Conservation (phyloP, 2,113 vertebrate genomes). For the Peromyscus californicus region DNA sequence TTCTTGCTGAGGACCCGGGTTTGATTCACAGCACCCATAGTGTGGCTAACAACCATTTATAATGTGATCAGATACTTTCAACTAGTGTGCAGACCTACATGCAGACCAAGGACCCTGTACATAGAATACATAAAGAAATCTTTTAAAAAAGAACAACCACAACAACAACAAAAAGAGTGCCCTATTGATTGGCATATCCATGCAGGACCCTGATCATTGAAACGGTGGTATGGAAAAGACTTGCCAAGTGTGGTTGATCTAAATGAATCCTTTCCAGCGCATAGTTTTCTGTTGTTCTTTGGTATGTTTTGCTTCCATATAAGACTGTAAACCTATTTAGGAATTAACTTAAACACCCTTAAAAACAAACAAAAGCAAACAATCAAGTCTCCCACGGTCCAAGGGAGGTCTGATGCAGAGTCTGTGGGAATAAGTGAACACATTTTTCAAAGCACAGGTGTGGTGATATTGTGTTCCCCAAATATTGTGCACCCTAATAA, state of each 20-base stretch:
- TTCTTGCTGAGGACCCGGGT: not conserved
- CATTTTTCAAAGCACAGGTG: no score
- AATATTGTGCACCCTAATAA: no score
- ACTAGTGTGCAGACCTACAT: not conserved
- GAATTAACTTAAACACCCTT: constrained; percentile 33
- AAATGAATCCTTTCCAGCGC: constrained; percentile 25
- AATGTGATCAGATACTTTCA: not conserved
- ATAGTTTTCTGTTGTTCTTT: constrained; percentile 24
- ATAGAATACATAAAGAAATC: not conserved
- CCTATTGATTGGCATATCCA: not conserved
- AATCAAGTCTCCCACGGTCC: not conserved
- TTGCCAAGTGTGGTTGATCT: constrained; percentile 21
- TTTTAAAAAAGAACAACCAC: not conserved
- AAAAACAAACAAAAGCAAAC: constrained; percentile 39
- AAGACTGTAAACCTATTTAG: constrained; percentile 11
- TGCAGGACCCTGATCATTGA: not conserved
- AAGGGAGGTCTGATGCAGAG: not conserved
- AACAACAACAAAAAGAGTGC: not conserved
- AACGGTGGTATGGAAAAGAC: not conserved
- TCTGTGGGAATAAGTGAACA: not conserved
- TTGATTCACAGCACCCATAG: not conserved
- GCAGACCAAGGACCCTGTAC: not conserved
- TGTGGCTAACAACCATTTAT: not conserved
- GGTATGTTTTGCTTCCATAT: constrained; percentile 21
- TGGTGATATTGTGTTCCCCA: no score